Evolutionary conservation across 2,113 vertebrate species (phyloP), one percentile per base, ranked within the genome.

Genomic region (Aspidoscelis tigris): DNA sequence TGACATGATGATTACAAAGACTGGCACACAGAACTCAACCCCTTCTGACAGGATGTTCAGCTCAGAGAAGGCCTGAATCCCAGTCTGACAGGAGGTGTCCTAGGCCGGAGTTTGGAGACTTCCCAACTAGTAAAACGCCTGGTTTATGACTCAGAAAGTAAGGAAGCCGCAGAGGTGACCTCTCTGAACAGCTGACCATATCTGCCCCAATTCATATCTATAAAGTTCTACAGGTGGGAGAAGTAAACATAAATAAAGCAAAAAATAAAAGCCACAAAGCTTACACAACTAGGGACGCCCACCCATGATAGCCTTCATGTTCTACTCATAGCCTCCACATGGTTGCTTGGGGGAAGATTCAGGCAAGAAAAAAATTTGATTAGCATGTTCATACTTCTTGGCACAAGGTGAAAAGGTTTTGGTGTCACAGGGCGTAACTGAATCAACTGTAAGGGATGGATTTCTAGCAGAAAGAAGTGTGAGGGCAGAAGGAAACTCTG

Each of bases 361-460:
- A 87, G 88, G 88, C 84, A 47, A 68, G 81, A 82, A 69, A 86
- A 76, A 83, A 33, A 87, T 1, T 33, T 68, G 58, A 21, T 3
- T 33, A 78, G 68, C 77, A 83, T 65, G 72, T 80, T 86, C 64
- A 82, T 76, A 88, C 64, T 88, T 88, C 72, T 87, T 93, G 92
- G 92, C 92, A 94, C 88, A 65, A 65, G 58, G 76, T 78, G 82
- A 78, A 85, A 87, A 81, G 91, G 90, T 83, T 73, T 68, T 65
- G 58, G 55, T 11, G 10, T 5, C 22, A 8, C 21, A 75, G 71
- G 44, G n/a, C 16, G 6, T 50, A 79, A 84, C 58, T 55, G 50
- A 66, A 78, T 66, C n/a, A 44, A 55, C 8, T 74, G 71, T 72
- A 61, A 61, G n/a, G 1, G 2, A 61, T 53, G 81, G 88, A 86